Conservation (phyloP, 1,140 invertebrate species). For the Habropoda laboriosa region DNA sequence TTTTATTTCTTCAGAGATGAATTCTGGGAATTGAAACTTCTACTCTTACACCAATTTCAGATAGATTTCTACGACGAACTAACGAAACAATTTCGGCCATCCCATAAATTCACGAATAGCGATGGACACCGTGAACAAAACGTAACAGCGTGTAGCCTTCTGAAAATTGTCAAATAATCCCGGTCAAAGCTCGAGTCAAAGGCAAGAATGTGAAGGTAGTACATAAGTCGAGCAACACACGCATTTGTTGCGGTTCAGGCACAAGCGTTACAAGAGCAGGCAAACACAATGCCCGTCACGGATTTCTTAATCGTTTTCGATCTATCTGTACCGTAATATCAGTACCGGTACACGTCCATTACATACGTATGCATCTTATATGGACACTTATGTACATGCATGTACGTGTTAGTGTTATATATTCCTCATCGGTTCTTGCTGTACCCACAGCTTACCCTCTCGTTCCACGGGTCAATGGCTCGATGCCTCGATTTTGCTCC, state of each 20-base stretch:
- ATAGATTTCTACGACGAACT: too few species aligned
- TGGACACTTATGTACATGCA: conserved; percentile 4
- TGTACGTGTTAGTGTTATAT: conserved; percentile 29
- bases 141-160: neutral
- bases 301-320: conserved; percentile 80
- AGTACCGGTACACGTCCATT: conserved; percentile 9
- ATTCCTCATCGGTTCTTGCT: conserved; percentile 42
- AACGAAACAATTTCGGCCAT: too few species aligned
- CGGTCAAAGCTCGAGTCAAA: neutral
- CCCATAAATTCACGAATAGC: neutral
- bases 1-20: too few species aligned
- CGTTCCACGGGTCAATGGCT: conserved; percentile 75
- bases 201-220: conserved; percentile 7
- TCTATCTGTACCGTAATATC: conserved; percentile 76
- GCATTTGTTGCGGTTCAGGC: conserved; percentile 15
- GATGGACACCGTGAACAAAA: neutral
- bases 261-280: conserved; percentile 57
- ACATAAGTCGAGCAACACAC: conserved; percentile 28
- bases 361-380: conserved; percentile 7
- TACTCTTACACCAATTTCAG: too few species aligned
- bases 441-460: conserved; percentile 64
- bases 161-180: neutral
- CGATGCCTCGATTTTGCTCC: conserved; percentile 52
- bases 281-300: conserved; percentile 79
- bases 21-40: too few species aligned